Conservation (phyloP, 1,140 invertebrate genomes). For the Galendromus occidentalis region DNA sequence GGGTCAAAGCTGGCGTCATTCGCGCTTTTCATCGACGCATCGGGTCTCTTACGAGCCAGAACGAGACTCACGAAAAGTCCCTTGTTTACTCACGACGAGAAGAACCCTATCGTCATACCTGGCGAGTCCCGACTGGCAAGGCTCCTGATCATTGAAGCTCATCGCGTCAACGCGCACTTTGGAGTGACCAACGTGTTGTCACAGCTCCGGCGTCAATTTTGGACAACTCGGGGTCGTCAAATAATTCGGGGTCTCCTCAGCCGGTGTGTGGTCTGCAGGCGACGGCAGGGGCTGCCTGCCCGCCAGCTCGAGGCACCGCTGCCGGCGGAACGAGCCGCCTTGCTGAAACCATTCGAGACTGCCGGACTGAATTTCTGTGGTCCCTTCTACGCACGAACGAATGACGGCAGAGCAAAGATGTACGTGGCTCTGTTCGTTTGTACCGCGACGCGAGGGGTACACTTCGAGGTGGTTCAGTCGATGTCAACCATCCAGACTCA, state of each 20-base stretch:
- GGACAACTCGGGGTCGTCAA: not conserved
- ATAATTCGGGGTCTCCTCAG: not conserved
- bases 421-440: slow-evolving; percentile 31
- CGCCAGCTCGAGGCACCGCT: slow-evolving; percentile 9
- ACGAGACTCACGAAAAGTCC: not conserved
- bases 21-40: not conserved
- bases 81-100: not conserved
- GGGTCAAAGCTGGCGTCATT: not conserved
- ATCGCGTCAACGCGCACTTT: not conserved
- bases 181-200: not conserved
- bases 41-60: not conserved
- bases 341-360: not conserved
- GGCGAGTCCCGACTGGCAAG: not conserved
- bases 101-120: not conserved
- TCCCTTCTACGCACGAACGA: not conserved
- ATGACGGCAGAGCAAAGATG: slow-evolving; percentile 20
- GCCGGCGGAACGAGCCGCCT: not conserved
- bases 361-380: slow-evolving; percentile 6
- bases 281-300: not conserved
- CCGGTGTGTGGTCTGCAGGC: not conserved
- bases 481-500: slow-evolving; percentile 21
- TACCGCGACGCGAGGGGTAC: slow-evolving; percentile 27
- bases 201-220: not conserved
- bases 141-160: not conserved
- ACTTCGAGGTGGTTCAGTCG: slow-evolving; percentile 27